Evolutionary conservation across 2,888 invertebrate genomes (phyloP).

Genomic region (Acronicta aceris): DNA sequence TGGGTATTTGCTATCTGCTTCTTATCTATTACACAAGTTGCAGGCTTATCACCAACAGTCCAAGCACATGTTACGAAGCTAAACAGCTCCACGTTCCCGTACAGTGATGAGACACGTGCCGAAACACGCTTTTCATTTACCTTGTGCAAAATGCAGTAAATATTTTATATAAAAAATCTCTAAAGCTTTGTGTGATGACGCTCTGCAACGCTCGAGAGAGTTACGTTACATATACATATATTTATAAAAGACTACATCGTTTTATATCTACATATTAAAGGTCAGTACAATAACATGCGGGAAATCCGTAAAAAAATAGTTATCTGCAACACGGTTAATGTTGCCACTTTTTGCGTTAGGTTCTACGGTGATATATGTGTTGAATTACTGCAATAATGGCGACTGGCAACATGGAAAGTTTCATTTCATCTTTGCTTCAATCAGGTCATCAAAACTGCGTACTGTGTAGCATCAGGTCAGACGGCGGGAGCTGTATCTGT

Average conservation of each 20-base stretch:
- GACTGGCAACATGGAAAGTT: not conserved
- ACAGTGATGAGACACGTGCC: slow-evolving; percentile 37
- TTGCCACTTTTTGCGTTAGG: slow-evolving; percentile 2
- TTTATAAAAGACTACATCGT: no score
- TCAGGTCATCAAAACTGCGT: slow-evolving; percentile 43
- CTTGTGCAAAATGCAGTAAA: slow-evolving; percentile 36
- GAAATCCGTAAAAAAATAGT: slow-evolving; percentile 18
- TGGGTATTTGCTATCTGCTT: slow-evolving; percentile 17
- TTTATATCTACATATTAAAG: slow-evolving; percentile 41
- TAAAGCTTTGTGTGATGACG: slow-evolving; percentile 21
- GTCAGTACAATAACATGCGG: slow-evolving; percentile 49
- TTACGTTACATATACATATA: slow-evolving; percentile 23
- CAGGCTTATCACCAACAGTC: slow-evolving; percentile 31
- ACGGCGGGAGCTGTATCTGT: slow-evolving; percentile 62
- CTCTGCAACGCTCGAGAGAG: slow-evolving; percentile 8
- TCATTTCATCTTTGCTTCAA: slow-evolving; percentile 23
- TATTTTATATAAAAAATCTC: slow-evolving; percentile 17
- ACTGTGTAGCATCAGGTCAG: slow-evolving; percentile 53
- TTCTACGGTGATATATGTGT: not conserved
- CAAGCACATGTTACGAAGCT: slow-evolving; percentile 2
- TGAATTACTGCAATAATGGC: not conserved
- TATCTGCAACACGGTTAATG: slow-evolving; percentile 35
- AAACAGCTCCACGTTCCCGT: slow-evolving; percentile 8
- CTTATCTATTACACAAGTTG: slow-evolving; percentile 23
- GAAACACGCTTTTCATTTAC: slow-evolving; percentile 15